phyloP scores from a whole-genome alignment of 2,888 invertebrate genomes.

The Scaeva pyrastri region DNA sequence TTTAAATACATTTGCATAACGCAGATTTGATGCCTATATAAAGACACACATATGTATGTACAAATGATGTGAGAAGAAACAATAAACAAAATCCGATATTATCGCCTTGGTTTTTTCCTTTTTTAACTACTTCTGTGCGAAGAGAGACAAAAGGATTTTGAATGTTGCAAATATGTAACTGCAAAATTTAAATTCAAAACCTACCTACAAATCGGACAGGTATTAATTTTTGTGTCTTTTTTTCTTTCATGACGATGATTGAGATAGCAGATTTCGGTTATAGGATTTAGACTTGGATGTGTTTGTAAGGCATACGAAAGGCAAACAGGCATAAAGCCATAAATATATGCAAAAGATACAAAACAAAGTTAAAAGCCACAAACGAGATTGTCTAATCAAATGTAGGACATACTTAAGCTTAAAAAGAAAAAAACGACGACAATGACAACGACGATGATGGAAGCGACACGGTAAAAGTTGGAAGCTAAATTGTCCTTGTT shows the following conservation, averaged over 20 bases:
- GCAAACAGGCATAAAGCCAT: background rate
- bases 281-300: constrained; percentile 4
- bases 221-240: background rate
- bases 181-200: constrained; percentile 18
- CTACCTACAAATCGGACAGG: background rate
- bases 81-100: constrained; percentile 39
- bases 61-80: constrained; percentile 26
- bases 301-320: background rate
- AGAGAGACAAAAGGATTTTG: constrained; percentile 23
- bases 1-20: constrained; percentile 41
- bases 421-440: background rate
- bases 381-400: constrained; percentile 23
- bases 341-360: background rate
- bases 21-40: constrained; percentile 18
- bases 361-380: background rate
- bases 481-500: background rate
- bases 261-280: background rate
- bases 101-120: constrained; percentile 1
- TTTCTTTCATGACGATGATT: background rate
- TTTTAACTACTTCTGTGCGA: too few species aligned
- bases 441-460: too few species aligned
- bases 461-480: background rate
- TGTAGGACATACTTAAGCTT: constrained; percentile 17
- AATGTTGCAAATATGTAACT: constrained; percentile 11
- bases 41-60: constrained; percentile 19